These are phyloP conservation scores for Troilus luridus DNA, from an alignment of 2,888 invertebrate genomes.

Conservation along the genomic window DNA sequence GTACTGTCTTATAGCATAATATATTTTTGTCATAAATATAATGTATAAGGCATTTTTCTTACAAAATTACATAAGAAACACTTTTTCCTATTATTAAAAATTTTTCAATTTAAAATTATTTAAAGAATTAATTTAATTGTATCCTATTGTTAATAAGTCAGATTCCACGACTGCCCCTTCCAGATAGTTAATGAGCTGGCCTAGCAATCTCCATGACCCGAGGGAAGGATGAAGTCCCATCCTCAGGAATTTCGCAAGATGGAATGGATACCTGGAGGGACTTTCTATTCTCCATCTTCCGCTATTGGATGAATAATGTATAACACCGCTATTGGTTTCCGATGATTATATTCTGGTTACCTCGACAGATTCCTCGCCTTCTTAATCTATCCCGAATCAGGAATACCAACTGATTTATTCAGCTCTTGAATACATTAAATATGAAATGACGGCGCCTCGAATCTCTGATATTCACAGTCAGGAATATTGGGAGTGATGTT, in stretches of 20 bases:
- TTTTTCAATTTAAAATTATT: too few relatives aligned
- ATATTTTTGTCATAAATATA: too few relatives aligned
- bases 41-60: too few relatives aligned
- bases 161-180: background rate
- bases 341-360: slow-evolving; percentile 48
- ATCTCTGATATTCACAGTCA: background rate
- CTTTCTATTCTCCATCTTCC: background rate
- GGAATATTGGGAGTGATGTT: background rate
- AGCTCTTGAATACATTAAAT: background rate
- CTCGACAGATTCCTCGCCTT: background rate
- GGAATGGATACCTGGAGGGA: background rate
- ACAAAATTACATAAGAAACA: too few relatives aligned
- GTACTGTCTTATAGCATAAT: too few relatives aligned
- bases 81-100: too few relatives aligned
- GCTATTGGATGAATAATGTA: slow-evolving; percentile 26
- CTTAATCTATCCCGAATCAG: slow-evolving; percentile 21
- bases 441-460: background rate
- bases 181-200: background rate
- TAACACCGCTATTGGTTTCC: slow-evolving; percentile 25
- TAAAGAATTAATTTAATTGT: too few relatives aligned
- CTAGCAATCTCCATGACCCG: background rate
- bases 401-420: slow-evolving; percentile 38
- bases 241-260: slow-evolving; percentile 1
- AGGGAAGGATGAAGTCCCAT: background rate
- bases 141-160: background rate